These are phyloP conservation scores for Nyctalus aviator DNA, from an alignment of 2,797 vertebrate genomes.

Conservation along the genomic window DNA sequence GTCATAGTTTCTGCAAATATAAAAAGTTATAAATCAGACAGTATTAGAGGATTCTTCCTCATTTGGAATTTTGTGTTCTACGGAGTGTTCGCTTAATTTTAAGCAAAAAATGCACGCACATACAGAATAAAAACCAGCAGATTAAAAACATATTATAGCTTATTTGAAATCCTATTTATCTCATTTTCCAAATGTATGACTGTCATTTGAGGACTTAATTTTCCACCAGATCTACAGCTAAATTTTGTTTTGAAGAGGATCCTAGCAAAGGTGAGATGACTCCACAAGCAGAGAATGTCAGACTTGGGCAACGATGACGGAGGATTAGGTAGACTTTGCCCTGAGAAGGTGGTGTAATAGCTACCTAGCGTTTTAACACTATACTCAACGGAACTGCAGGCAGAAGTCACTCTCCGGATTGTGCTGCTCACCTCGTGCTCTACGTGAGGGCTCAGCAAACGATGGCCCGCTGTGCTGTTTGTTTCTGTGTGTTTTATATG, in stretches of 20 bases:
- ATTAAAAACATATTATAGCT: slow-evolving; percentile 3
- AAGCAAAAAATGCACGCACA: not conserved
- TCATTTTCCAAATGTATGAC: not conserved
- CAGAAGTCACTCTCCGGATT: not conserved
- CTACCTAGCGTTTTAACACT: not conserved
- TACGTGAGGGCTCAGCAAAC: not conserved
- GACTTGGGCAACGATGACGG: not conserved
- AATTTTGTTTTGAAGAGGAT: not conserved
- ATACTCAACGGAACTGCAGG: not conserved
- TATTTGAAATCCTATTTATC: not conserved
- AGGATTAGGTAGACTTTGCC: not conserved
- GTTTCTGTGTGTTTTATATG: not conserved
- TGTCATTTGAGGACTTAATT: not conserved
- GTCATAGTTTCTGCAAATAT: not conserved
- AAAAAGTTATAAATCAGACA: not conserved
- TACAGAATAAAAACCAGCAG: not conserved
- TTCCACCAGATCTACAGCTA: not conserved
- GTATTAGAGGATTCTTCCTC: not conserved
- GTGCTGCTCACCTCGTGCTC: not conserved
- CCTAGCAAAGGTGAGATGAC: not conserved
- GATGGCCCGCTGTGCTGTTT: not conserved
- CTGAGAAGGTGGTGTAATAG: not conserved
- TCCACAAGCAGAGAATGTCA: not conserved
- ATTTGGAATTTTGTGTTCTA: not conserved
- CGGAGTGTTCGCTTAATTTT: not conserved